Evolutionary conservation across 2,888 invertebrate species (phyloP).

Genomic region (Orthosia gothica): DNA sequence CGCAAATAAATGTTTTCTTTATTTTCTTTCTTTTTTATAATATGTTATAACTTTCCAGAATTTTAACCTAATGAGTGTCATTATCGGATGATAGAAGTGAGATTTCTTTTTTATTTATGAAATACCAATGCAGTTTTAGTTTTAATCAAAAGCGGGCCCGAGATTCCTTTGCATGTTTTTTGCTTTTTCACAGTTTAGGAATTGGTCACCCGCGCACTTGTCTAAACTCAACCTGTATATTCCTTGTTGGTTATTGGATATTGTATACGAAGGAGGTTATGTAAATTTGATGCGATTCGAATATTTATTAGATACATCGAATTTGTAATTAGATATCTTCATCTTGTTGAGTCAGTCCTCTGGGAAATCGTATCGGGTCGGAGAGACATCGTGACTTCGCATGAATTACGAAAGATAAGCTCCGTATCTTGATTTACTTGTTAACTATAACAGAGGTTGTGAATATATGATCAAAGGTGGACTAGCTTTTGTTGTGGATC

Average conservation of each 20-base stretch:
- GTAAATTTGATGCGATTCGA: slow-evolving; percentile 85
- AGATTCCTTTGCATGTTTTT: too few relatives aligned
- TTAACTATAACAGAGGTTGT: slow-evolving; percentile 54
- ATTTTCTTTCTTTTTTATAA: too few relatives aligned
- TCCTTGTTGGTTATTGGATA: slow-evolving; percentile 18
- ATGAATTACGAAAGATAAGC: slow-evolving; percentile 75
- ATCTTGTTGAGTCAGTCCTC: slow-evolving; percentile 76
- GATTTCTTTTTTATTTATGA: too few relatives aligned
- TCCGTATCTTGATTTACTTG: slow-evolving; percentile 63
- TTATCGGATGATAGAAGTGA: too few relatives aligned
- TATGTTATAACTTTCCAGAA: too few relatives aligned
- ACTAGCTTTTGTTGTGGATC: slow-evolving; percentile 34
- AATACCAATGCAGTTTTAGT: too few relatives aligned
- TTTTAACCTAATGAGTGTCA: too few relatives aligned
- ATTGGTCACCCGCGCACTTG: too few relatives aligned
- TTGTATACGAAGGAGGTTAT: slow-evolving; percentile 70
- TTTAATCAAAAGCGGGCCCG: too few relatives aligned
- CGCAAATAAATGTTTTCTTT: too few relatives aligned
- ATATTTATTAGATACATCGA: slow-evolving; percentile 89
- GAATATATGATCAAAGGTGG: slow-evolving; percentile 59
- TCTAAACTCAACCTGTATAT: too few relatives aligned
- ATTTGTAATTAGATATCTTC: slow-evolving; percentile 89
- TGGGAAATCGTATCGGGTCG: slow-evolving; percentile 84
- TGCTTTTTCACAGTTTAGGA: too few relatives aligned
- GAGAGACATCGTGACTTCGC: slow-evolving; percentile 82